Conservation (phyloP, 2,888 invertebrate genomes). For the Eustalomyia histrio region DNA sequence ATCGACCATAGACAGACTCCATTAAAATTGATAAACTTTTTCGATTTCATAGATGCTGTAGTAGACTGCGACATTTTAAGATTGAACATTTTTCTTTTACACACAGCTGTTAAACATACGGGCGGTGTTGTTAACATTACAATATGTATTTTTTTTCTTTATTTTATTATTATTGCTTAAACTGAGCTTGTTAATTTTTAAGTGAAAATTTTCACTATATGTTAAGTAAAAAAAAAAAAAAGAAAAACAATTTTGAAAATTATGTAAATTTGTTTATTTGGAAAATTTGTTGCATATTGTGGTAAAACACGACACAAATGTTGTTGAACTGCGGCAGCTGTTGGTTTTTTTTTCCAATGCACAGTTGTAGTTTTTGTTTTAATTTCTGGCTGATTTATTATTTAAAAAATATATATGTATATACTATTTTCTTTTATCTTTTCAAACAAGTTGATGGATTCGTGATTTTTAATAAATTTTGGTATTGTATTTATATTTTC, state of each 20-base stretch:
- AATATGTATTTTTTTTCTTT: slow-evolving; percentile 6
- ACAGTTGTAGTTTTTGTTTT: slow-evolving; percentile 26
- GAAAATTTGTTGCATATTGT: slow-evolving; percentile 55
- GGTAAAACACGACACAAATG: slow-evolving; percentile 62
- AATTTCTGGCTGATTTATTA: slow-evolving; percentile 16
- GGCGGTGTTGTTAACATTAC: slow-evolving; percentile 53
- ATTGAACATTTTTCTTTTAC: slow-evolving; percentile 49
- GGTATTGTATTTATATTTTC: neutral
- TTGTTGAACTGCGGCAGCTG: slow-evolving; percentile 66
- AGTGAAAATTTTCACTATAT: slow-evolving; percentile 55
- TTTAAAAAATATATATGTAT: slow-evolving; percentile 31
- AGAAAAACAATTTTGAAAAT: slow-evolving; percentile 38
- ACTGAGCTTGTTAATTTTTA: slow-evolving; percentile 32
- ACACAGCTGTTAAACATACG: slow-evolving; percentile 21
- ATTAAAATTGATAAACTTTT: slow-evolving; percentile 18
- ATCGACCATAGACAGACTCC: slow-evolving; percentile 47
- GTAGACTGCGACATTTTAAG: slow-evolving; percentile 54
- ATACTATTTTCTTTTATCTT: slow-evolving; percentile 51
- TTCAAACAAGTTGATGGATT: slow-evolving; percentile 61
- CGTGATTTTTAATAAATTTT: slow-evolving; percentile 55
- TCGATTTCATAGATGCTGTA: slow-evolving; percentile 21
- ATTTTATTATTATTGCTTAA: slow-evolving; percentile 30
- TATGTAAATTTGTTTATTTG: slow-evolving; percentile 62
- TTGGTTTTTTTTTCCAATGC: slow-evolving; percentile 37
- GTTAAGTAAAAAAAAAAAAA: slow-evolving; percentile 10